Evolutionary conservation across 2,888 invertebrate species (phyloP), one percentile per base, ranked within the genome.

Genomic region (Leptogaster cylindrica): DNA sequence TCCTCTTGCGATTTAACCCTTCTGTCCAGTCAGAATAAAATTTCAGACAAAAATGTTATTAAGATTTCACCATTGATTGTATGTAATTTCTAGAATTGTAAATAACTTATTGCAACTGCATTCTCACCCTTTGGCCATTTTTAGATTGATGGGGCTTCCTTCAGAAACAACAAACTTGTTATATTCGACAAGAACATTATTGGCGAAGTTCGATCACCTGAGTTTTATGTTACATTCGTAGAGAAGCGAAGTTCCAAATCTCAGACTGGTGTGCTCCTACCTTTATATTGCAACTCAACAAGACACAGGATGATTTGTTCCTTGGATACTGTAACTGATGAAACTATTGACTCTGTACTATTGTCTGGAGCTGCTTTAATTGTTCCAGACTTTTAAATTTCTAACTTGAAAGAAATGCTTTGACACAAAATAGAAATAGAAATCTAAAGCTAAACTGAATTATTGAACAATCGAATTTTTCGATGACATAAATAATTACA

Each of bases 301-400:
- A 73, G 81, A 0, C 77, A 79, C 20, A 74, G 73, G n/a, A 55
- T 79, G 0, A 74, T 81, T 25, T 80, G 79, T 31, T 74, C 76
- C 25, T 65, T 81, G 18, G 74, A 76, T 18, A 68, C 80, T 23
- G 69, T 73, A 2, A 74, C 76, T 0, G 66, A 71, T 3, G 75
- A 75, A 61, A 71, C 72, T 0, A 23, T 72, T 0, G 77, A 80
- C 16, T 74, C 76, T 3, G 72, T 80, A 14, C 70, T 79, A 3
- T 41, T 80, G 4, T 78, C 81, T 2, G 81, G 81, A 23, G 77
- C 78, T 2, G 81, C 81, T 0, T 70, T 81, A 2, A 76, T 79
- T 68, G 75, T 81, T 5, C 74, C 76, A 0, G 70, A 58, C 14
- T 52, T 33, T 52, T 31, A n/a, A 31, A 7, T 18, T 46, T n/a